phyloP scores from a whole-genome alignment of 2,888 invertebrate species.

The Eulithis testata region DNA sequence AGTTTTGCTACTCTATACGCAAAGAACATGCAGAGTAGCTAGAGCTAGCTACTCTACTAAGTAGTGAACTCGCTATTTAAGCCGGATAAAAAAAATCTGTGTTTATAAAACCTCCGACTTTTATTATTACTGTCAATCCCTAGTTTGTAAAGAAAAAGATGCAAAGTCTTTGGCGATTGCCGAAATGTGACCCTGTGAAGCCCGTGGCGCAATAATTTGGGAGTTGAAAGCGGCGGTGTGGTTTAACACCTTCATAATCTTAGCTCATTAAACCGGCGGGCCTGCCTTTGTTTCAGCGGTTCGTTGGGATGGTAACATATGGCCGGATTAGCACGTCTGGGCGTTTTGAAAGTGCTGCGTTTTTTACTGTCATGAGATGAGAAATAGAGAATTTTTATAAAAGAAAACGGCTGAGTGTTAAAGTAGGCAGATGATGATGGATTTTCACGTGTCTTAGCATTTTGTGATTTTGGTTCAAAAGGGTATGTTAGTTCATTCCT shows the following conservation, averaged over 20 bases:
- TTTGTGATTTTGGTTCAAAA: too few species aligned
- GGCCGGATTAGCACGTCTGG: conserved; percentile 77
- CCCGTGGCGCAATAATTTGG: conserved; percentile 78
- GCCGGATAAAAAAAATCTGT: too few species aligned
- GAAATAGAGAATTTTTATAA: background rate
- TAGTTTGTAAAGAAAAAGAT: conserved; percentile 21
- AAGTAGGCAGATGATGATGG: too few species aligned
- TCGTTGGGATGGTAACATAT: conserved; percentile 80
- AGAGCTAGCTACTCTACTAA: too few species aligned
- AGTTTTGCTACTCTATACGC: too few species aligned
- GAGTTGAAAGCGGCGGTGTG: conserved; percentile 77
- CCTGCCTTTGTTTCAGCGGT: conserved; percentile 82
- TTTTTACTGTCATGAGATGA: conserved; percentile 18
- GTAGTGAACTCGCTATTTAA: too few species aligned
- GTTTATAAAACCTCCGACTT: conserved; percentile 11
- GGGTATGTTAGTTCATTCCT: too few species aligned
- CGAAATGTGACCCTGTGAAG: conserved; percentile 78
- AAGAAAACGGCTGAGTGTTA: too few species aligned
- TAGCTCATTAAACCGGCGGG: conserved; percentile 80
- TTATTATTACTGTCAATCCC: conserved; percentile 17
- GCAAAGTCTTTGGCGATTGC: conserved; percentile 64
- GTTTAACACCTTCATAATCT: conserved; percentile 85
- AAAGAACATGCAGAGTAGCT: too few species aligned
- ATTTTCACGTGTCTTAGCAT: too few species aligned
- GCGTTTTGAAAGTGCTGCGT: conserved; percentile 35